phyloP scores from a whole-genome alignment of 2,888 invertebrate species.

The Neoascia interrupta region DNA sequence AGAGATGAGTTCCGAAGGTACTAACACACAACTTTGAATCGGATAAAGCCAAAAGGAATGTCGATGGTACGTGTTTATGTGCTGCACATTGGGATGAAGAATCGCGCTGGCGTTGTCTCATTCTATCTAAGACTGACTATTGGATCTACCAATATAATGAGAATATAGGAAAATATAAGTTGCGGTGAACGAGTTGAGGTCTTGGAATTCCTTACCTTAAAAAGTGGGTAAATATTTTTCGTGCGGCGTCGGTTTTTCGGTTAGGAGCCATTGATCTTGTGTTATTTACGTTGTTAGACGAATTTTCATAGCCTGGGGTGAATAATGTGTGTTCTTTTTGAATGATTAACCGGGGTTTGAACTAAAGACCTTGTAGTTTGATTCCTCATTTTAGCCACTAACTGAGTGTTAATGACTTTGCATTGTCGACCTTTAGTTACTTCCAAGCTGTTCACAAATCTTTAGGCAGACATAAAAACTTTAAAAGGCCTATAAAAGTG shows the following conservation, averaged over 20 bases:
- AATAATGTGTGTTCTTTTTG: too few relatives aligned
- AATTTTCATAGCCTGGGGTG: slow-evolving; percentile 11
- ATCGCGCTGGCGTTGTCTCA: slow-evolving; percentile 26
- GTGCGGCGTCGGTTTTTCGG: slow-evolving; percentile 25
- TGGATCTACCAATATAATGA: slow-evolving; percentile 32
- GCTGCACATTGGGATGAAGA: slow-evolving; percentile 53
- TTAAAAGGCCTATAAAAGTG: too few relatives aligned
- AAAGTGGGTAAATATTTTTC: slow-evolving; percentile 59
- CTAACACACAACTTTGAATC: slow-evolving; percentile 62
- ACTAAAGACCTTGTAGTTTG: too few relatives aligned
- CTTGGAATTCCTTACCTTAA: slow-evolving; percentile 64
- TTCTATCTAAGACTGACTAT: slow-evolving; percentile 8
- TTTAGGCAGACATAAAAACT: too few relatives aligned
- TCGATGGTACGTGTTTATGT: slow-evolving; percentile 55
- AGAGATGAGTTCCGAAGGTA: background rate
- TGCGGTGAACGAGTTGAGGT: slow-evolving; percentile 52
- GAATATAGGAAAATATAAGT: slow-evolving; percentile 39
- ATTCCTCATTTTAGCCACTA: too few relatives aligned
- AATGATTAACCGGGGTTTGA: too few relatives aligned
- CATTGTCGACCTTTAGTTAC: too few relatives aligned
- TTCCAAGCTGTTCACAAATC: too few relatives aligned
- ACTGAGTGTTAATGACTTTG: too few relatives aligned
- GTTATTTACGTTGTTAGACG: slow-evolving; percentile 16
- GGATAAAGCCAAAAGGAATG: slow-evolving; percentile 53
- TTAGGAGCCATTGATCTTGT: slow-evolving; percentile 51